A percentile compares a stretch with the other conserved stretches of the same genome.
Conservation (phyloP, 2,113 vertebrate genomes). For the Tursiops truncatus region DNA sequence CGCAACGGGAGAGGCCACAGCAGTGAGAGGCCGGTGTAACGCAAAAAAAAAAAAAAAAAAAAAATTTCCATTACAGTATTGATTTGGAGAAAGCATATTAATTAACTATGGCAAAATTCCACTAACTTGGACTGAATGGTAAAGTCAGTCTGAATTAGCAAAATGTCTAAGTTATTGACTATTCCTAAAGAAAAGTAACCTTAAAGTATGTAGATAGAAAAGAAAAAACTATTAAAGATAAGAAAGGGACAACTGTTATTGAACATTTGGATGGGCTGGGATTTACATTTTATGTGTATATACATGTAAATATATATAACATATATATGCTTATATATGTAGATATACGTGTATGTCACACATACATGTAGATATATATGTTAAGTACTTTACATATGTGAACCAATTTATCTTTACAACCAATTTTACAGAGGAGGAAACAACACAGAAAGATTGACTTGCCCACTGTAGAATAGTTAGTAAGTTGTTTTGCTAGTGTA, state of each 20-base stretch:
- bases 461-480: background rate
- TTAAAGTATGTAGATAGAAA: background rate
- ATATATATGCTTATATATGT: background rate
- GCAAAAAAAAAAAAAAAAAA: too few relatives aligned
- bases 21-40: too few relatives aligned
- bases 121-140: constrained; percentile 1
- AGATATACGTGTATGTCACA: background rate
- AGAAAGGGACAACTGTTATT: background rate
- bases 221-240: constrained; percentile 4
- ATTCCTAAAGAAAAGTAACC: constrained; percentile 6
- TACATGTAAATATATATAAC: background rate
- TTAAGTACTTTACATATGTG: background rate
- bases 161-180: constrained; percentile 26
- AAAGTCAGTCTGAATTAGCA: background rate
- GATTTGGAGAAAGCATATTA: constrained; percentile 18
- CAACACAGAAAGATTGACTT: background rate
- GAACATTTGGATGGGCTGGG: background rate
- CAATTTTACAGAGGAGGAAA: background rate
- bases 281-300: background rate
- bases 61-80: background rate
- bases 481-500: background rate
- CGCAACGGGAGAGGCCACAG: too few relatives aligned
- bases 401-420: background rate
- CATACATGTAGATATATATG: background rate
- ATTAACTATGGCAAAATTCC: background rate